Conservation (phyloP, 1,140 invertebrate genomes). For the Palaemon carinicauda region DNA sequence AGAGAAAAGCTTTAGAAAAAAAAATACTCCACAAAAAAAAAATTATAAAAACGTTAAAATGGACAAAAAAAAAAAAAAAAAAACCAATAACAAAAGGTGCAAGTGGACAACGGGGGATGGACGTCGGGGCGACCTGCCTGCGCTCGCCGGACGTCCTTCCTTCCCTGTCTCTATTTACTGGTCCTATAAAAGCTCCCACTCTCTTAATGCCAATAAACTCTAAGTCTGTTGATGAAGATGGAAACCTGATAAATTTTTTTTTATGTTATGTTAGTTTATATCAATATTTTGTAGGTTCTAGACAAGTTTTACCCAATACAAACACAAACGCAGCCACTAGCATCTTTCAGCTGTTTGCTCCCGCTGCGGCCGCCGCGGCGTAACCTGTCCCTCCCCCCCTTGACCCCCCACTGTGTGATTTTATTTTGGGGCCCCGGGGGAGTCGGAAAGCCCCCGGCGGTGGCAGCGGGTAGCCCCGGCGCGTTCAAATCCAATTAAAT, state of each 20-base stretch:
- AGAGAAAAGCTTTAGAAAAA: not conserved
- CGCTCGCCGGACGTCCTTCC: not conserved
- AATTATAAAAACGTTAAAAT: too few species aligned
- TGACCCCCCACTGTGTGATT: not conserved
- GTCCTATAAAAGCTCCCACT: conserved; percentile 53
- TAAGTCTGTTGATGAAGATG: conserved; percentile 58
- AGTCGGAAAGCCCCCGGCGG: not conserved
- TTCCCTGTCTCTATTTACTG: conserved; percentile 28
- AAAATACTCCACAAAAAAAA: too few species aligned
- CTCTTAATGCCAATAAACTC: conserved; percentile 59
- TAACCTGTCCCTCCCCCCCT: too few species aligned
- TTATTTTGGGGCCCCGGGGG: not conserved
- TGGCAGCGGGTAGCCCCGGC: too few species aligned
- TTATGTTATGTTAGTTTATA: conserved; percentile 55
- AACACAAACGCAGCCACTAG: too few species aligned
- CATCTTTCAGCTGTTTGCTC: too few species aligned
- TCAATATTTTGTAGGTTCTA: too few species aligned
- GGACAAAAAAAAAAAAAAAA: too few species aligned
- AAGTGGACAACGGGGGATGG: conserved; percentile 29
- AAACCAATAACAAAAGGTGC: conserved; percentile 35
- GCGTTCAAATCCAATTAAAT: not conserved
- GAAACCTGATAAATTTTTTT: conserved; percentile 40
- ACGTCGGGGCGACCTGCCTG: conserved; percentile 4
- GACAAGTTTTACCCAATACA: too few species aligned
- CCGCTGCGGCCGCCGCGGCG: too few species aligned